These are phyloP conservation scores for Squalus acanthias DNA, from an alignment of 2,797 vertebrate species.

Conservation along the genomic window DNA sequence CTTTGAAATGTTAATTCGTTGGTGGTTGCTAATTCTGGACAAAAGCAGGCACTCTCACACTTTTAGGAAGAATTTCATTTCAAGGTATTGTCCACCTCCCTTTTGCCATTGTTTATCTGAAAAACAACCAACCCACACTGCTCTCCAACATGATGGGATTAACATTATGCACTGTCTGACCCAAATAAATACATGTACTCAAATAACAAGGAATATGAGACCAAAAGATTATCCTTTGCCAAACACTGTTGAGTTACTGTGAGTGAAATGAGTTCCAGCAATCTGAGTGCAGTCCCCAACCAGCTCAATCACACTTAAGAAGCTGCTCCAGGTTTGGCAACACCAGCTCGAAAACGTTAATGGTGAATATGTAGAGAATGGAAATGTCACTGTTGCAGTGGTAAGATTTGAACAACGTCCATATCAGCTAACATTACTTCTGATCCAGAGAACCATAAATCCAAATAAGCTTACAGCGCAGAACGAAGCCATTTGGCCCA, in stretches of 20 bases:
- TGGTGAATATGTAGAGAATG: neutral
- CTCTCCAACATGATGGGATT: neutral
- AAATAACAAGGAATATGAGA: constrained; percentile 6
- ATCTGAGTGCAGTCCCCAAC: neutral
- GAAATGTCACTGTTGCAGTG: neutral
- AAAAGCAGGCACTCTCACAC: neutral
- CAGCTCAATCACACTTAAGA: neutral
- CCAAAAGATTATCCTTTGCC: neutral
- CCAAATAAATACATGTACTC: neutral
- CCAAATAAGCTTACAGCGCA: neutral
- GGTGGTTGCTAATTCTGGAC: neutral
- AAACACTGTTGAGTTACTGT: neutral
- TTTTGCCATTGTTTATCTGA: neutral
- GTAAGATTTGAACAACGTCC: neutral
- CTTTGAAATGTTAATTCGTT: neutral
- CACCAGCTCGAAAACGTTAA: neutral
- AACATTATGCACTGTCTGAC: neutral
- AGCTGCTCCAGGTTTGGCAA: neutral
- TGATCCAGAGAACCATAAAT: neutral
- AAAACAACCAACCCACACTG: neutral
- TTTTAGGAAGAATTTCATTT: neutral
- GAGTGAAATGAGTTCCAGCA: neutral
- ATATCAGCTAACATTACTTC: neutral
- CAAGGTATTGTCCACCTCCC: neutral
- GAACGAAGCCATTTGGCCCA: neutral